Evolutionary conservation across 2,797 vertebrate genomes (phyloP).

Genomic region (Darevskia mixta): DNA sequence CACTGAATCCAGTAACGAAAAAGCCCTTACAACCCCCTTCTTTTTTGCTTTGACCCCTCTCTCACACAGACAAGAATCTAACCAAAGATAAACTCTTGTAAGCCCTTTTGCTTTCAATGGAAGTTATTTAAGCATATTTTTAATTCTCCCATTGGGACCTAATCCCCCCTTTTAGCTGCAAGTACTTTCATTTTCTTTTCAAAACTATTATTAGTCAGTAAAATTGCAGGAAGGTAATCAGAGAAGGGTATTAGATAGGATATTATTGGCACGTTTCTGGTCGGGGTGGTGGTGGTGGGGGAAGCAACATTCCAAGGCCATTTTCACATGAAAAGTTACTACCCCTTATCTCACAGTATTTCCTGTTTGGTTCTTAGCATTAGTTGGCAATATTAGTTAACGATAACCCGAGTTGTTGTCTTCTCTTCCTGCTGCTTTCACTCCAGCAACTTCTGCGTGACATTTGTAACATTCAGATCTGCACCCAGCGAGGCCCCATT

Average conservation of each 20-base stretch:
- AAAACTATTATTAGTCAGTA: background rate
- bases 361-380: background rate
- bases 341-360: slow-evolving; percentile 1
- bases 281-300: background rate
- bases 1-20: background rate
- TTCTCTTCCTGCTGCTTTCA: background rate
- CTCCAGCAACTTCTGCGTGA: background rate
- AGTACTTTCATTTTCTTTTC: background rate
- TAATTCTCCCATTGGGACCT: background rate
- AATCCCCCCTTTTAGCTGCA: background rate
- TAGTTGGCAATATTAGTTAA: background rate
- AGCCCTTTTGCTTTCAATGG: background rate
- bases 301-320: background rate
- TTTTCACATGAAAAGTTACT: background rate
- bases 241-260: background rate
- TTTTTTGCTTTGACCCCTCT: background rate
- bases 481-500: background rate
- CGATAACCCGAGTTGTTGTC: background rate
- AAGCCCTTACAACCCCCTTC: background rate
- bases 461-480: background rate
- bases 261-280: background rate
- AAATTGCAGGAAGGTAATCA: background rate
- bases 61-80: background rate
- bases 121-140: background rate
- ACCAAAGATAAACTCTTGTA: background rate